Percentiles rank a stretch among this genome's conserved stretches.
These are phyloP conservation scores for Daktulosphaira vitifoliae DNA, from an alignment of 1,140 invertebrate species.

Conservation along the genomic window DNA sequence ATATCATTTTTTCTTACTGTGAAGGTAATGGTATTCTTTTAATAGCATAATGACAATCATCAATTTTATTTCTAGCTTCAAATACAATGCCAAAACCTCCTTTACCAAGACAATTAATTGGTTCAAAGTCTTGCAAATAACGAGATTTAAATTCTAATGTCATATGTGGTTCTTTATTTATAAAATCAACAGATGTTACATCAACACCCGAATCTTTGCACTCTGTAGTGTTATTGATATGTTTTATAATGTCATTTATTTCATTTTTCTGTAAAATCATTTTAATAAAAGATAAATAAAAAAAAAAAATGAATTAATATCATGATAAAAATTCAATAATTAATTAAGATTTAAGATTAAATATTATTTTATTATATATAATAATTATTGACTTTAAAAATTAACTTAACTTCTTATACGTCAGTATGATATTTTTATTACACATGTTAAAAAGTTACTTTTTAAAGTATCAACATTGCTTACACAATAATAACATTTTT, in stretches of 20 bases:
- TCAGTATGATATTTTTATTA: no score
- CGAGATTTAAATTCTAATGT: conserved; percentile 49
- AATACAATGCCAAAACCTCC: conserved; percentile 98
- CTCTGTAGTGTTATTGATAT: conserved; percentile 35
- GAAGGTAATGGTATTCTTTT: conserved; percentile 85
- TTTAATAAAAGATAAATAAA: no score
- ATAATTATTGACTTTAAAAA: no score
- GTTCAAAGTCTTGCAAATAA: conserved; percentile 79
- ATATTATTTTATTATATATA: no score
- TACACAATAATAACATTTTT: no score
- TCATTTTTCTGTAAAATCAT: not conserved
- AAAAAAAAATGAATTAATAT: no score
- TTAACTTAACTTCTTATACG: no score
- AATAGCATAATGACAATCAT: conserved; percentile 89
- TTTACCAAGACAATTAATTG: conserved; percentile 71
- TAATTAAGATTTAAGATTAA: no score
- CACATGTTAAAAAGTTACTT: no score
- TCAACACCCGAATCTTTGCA: conserved; percentile 37
- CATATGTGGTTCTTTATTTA: conserved; percentile 2
- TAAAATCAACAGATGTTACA: not conserved
- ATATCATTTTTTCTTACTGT: conserved; percentile 49
- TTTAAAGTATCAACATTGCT: no score
- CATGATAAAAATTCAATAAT: no score
- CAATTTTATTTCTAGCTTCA: conserved; percentile 88
- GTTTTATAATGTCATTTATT: not conserved